phyloP scores from a whole-genome alignment of 1,140 invertebrate species.

The Capitella teleta region DNA sequence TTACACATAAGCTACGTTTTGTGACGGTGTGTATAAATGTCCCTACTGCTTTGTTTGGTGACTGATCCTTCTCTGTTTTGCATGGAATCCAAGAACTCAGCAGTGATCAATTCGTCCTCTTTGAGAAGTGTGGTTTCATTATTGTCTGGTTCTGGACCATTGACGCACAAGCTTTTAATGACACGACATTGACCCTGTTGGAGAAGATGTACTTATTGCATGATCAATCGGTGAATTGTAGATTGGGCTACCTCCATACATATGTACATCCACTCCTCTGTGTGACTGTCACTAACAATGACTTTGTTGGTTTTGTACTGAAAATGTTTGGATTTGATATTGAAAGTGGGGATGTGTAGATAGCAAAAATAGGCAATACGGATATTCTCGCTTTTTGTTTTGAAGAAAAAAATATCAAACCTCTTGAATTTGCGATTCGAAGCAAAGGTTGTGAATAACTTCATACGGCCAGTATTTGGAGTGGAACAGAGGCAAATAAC shows the following conservation, averaged over 20 bases:
- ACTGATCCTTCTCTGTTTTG: no score
- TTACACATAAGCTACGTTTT: no score
- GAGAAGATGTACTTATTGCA: no score
- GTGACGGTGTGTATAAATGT: no score
- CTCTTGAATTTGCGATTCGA: slow-evolving; percentile 29
- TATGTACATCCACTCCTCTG: slow-evolving; percentile 32
- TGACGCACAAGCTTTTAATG: no score
- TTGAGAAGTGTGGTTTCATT: no score
- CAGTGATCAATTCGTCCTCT: no score
- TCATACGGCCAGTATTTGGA: slow-evolving; percentile 20
- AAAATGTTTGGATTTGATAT: background rate
- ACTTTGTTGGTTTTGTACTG: slow-evolving; percentile 34
- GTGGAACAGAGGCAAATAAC: slow-evolving; percentile 20
- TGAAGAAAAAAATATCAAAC: slow-evolving; percentile 12
- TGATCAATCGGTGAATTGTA: no score
- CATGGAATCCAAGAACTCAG: no score
- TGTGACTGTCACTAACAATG: slow-evolving; percentile 20
- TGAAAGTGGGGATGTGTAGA: background rate
- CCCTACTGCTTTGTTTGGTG: no score
- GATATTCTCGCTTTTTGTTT: background rate
- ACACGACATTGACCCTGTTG: no score
- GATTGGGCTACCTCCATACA: slow-evolving; percentile 35
- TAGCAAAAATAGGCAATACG: background rate
- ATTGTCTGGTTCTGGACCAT: no score
- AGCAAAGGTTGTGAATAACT: slow-evolving; percentile 17